Percentiles rank a stretch among this genome's conserved stretches.
These are phyloP conservation scores for Tragelaphus scriptus DNA, from an alignment of 2,113 vertebrate species.

Conservation along the genomic window DNA sequence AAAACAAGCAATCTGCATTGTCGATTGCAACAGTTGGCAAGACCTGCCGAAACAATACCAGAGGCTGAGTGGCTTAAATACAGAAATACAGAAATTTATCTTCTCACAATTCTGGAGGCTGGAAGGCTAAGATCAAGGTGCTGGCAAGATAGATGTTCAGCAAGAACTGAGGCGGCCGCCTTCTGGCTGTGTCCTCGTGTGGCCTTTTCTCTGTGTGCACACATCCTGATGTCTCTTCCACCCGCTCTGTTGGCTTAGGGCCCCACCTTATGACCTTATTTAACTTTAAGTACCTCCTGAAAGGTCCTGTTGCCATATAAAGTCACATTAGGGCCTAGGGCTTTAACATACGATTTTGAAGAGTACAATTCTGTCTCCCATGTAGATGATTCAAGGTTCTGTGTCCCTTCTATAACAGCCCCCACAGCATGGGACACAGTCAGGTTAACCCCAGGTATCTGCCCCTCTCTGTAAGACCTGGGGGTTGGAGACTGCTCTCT, in stretches of 20 bases:
- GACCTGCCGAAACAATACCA: neutral
- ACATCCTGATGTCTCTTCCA: neutral
- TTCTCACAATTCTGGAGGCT: neutral
- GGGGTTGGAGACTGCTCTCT: neutral
- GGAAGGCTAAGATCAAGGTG: neutral
- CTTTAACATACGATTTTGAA: neutral
- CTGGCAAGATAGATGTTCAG: neutral
- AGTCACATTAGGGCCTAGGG: neutral
- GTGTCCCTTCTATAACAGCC: neutral
- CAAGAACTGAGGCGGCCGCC: neutral
- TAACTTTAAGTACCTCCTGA: neutral
- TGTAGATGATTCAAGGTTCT: neutral
- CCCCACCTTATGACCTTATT: neutral
- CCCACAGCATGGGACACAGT: neutral
- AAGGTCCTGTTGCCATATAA: neutral
- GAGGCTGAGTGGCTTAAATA: neutral
- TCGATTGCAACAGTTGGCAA: neutral
- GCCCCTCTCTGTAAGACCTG: neutral
- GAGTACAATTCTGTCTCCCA: neutral
- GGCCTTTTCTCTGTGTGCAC: neutral
- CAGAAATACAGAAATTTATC: neutral
- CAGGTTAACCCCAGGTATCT: neutral
- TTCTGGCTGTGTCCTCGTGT: rapidly evolving
- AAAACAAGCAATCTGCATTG: neutral
- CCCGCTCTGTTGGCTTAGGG: neutral